Evolutionary conservation across 1,140 invertebrate species (phyloP).

Genomic region (Schmidtea mediterranea): DNA sequence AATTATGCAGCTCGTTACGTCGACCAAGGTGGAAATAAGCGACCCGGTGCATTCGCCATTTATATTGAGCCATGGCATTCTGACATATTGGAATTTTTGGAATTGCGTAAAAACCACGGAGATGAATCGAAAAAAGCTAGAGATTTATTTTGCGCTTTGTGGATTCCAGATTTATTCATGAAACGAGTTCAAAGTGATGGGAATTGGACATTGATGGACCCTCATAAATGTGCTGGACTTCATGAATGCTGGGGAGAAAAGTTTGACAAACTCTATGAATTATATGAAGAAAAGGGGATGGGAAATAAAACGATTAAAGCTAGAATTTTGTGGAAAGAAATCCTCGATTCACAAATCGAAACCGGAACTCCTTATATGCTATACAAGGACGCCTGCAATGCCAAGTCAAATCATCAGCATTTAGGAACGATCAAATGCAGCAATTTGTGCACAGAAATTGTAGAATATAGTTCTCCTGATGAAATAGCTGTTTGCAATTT

Average conservation of each 20-base stretch:
- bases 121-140: slow-evolving; percentile 68
- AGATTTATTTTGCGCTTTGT: slow-evolving; percentile 87
- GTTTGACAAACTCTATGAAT: slow-evolving; percentile 59
- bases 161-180: slow-evolving; percentile 99
- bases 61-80: slow-evolving; percentile 87
- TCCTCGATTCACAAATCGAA: slow-evolving; percentile 81
- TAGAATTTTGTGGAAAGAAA: slow-evolving; percentile 65
- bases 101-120: slow-evolving; percentile 67
- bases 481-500: slow-evolving; percentile 91
- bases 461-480: slow-evolving; percentile 58
- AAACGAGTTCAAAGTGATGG: slow-evolving; percentile 58
- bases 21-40: slow-evolving; percentile 87
- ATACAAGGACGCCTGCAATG: slow-evolving; percentile 87
- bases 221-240: slow-evolving; percentile 63
- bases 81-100: slow-evolving; percentile 78
- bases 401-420: slow-evolving; percentile 92
- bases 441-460: slow-evolving; percentile 88
- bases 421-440: slow-evolving; percentile 91
- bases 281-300: slow-evolving; percentile 55
- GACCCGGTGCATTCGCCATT: neutral
- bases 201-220: slow-evolving; percentile 86
- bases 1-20: slow-evolving; percentile 89
- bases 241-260: slow-evolving; percentile 71
- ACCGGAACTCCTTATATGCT: slow-evolving; percentile 89
- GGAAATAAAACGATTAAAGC: slow-evolving; percentile 51